Base-by-base conservation (phyloP, 92 coral and sea anemone genomes). In the Metridium senile region DNA sequence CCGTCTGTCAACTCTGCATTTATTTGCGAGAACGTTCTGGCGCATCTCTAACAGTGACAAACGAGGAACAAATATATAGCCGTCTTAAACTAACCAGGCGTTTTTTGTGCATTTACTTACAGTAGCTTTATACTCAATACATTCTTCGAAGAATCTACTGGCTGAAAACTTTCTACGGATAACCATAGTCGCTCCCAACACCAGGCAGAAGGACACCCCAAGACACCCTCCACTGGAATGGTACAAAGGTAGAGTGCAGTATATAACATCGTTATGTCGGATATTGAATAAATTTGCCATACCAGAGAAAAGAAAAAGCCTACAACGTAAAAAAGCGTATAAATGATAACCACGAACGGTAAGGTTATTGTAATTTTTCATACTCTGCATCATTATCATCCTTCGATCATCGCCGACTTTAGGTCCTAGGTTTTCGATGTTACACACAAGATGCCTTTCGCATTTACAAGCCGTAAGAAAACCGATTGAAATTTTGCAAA, bases 81-180 rank as follows among this genome's bases (percentile, higher is more conserved):
- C n/a, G n/a, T n/a, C n/a, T 3, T 19, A 54, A 9, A 20, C 20
- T 2, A 54, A 20, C 4, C 2, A 21, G 25, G 59, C 59, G 3
- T 9, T 13, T 20, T 2, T 9, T 20, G 59, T 54, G 3, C 16
- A 7, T 9, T 16, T 51, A 84, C 95, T 85, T 64, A 95, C 99
- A 31, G 99, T 95, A 27, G 89, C 97, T 67, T 89, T 95, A 57
- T 84, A 73, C 23, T 93, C 79, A 26, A 89, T 79, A 52, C 99
- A 95, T 20, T 95, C 99, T 29, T 95, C 96, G 91, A 94, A 95
- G 82, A 95, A 95, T 68, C 87, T 82, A 67, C 99, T 95, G 10
- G 96, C 99, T 19, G 99, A 95, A 64, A 95, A 95, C 79, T 92
- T 95, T 33, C 87, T 83, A 51, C 97, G 81, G 31, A 92, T 76